Evolutionary conservation across 2,797 vertebrate species (phyloP), one percentile per base, ranked within the genome.

Genomic region (Xyrichtys novacula): DNA sequence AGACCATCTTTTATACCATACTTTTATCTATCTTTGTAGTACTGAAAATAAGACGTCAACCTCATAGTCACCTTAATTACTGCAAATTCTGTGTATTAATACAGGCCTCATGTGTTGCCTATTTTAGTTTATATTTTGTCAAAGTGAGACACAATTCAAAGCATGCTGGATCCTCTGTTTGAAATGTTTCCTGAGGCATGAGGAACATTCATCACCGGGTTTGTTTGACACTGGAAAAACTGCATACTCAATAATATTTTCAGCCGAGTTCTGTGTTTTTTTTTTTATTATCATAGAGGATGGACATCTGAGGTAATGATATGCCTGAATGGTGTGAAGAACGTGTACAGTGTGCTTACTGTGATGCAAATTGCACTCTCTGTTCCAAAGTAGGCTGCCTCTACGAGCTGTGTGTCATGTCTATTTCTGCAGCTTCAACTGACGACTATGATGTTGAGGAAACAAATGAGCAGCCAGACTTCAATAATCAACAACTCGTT

Each of bases 361-460:
- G 4, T 17, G 11, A 42, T 3, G n/a, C n/a, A 42, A 42, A 42
- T 7, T 7, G 11, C 11, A 25, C 5, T 16, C 6, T 2, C 1
- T 12, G 6, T 16, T 46, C 1, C 3, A 46, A 46, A 46, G 5
- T 5, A 19, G 8, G 15, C 2, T 23, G 10, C 5, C 15, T 19
- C 32, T 6, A 50, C 29, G 22, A 39, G n/a, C 43, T 36, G 29
- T 29, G 19, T 25, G 10, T 40, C 32, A 46, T 15, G 9, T 66
- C 50, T 20, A 25, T 20, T 34, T 28, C 34, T 43, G 36, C 52
- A 0, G 6, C 36, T 47, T n/a, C 20, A 29, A 14, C 46, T 7
- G 29, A 23, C 22, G 55, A 68, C 40, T 6, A 11, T 49, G 52
- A 17, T 46, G 17, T 47, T 65, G 48, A 57, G 7, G 3, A 15